Percentiles rank a stretch among this genome's conserved stretches.
Conservation (phyloP, 2,113 vertebrate species). For the Microtus montanus region DNA sequence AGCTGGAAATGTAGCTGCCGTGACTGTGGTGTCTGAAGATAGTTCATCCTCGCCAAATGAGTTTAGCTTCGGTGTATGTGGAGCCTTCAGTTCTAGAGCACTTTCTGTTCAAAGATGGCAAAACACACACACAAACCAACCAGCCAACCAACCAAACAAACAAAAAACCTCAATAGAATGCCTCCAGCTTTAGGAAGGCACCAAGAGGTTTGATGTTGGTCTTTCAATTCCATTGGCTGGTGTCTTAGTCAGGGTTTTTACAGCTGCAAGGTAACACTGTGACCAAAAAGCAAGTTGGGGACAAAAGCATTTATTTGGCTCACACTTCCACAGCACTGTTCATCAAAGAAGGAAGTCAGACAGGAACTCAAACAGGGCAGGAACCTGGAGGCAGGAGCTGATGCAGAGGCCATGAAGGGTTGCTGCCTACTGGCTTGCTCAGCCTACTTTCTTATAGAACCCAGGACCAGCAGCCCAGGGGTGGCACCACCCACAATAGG, state of each 20-base stretch:
- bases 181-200: background rate
- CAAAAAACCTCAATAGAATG: background rate
- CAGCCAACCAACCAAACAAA: too few species aligned
- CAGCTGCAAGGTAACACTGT: background rate
- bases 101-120: background rate
- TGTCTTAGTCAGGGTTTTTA: too few species aligned
- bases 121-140: too few species aligned
- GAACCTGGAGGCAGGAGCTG: background rate
- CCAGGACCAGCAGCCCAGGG: background rate
- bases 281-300: background rate
- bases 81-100: conserved; percentile 1
- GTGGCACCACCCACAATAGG: background rate
- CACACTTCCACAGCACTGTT: too few species aligned
- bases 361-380: background rate
- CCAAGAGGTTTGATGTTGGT: background rate
- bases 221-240: background rate
- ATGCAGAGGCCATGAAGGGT: background rate
- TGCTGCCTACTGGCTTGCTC: background rate
- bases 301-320: background rate
- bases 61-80: background rate
- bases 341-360: background rate
- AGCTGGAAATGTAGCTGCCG: background rate
- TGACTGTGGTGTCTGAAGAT: background rate
- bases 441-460: background rate
- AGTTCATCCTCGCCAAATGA: background rate